Base-by-base conservation (phyloP, 2,113 vertebrate species). In the Pollimyrus isidori region DNA sequence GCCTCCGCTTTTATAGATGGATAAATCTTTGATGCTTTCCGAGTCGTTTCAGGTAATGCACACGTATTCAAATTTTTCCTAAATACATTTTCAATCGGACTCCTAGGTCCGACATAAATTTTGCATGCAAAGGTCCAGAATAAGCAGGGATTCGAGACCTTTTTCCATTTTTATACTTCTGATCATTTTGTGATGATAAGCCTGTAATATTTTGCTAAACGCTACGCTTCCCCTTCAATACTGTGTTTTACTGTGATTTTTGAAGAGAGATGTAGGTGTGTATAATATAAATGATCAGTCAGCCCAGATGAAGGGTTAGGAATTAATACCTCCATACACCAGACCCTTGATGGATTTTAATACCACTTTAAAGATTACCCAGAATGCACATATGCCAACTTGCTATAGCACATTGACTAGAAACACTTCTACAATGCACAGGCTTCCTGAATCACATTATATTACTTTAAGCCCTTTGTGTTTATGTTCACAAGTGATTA, bases 11-110 rank as follows among this genome's bases (percentile, higher is more conserved):
- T 80, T 39, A 80, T 80, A 69, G 62, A 7, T 80, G 73, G 35
- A 80, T 80, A 80, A 80, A 80, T 80, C 73, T 69, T 69, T 80
- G 73, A 80, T 80, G 73, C 35, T 80, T 19, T 80, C 73, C 11
- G 73, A 42, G 69, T 35, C 58, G n/a, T 26, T 65, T 65, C 58
- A 76, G 35, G 73, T 76, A 7, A 39, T 76, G 62, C 62, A 69
- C n/a, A 65, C n/a, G n/a, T 26, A 26, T 69, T 69, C 30, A 26
- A 69, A 69, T 69, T 69, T 69, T 69, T 80, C 35, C 73, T 80
- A 80, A 80, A 42, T 80, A 42, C 35, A 1, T 80, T 42, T 42
- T 39, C 5, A 39, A 7, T 80, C 35, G 5, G 35, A 80, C 15
- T 80, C 35, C 73, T 6, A 42, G 0, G 17, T 80, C 73, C 15